Conservation (phyloP, 2,113 vertebrate species). For the Grallaria varia region DNA sequence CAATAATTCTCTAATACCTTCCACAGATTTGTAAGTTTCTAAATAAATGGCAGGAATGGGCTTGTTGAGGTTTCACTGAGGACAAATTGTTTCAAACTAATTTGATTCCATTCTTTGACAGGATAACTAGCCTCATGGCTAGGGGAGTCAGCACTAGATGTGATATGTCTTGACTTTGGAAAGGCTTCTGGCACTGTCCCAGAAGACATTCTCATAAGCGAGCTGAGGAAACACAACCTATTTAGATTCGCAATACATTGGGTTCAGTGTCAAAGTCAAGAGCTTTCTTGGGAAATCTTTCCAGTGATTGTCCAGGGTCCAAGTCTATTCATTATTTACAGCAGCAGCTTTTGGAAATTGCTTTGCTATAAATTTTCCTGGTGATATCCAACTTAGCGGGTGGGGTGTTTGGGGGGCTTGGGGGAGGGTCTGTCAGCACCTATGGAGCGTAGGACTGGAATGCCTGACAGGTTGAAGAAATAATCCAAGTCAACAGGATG, state of each 20-base stretch:
- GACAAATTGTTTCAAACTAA: not conserved
- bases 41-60: not conserved
- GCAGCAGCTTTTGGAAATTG: not conserved
- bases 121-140: not conserved
- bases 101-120: conserved; percentile 29
- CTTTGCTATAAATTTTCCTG: not conserved
- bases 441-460: not conserved
- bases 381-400: accelerated
- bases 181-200: conserved; percentile 34
- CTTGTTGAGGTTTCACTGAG: conserved; percentile 14
- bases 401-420: not conserved
- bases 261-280: not conserved
- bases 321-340: not conserved
- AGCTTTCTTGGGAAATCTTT: not conserved
- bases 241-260: not conserved
- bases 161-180: conserved; percentile 39
- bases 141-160: not conserved
- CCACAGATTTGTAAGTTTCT: not conserved
- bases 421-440: not conserved
- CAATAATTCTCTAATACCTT: not conserved
- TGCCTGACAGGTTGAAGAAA: not conserved
- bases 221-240: not conserved
- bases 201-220: not conserved
- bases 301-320: not conserved
- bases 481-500: not conserved